Percentiles rank a stretch among this genome's conserved stretches.
phyloP scores from a whole-genome alignment of 2,113 vertebrate species.

The Trachemys scripta region DNA sequence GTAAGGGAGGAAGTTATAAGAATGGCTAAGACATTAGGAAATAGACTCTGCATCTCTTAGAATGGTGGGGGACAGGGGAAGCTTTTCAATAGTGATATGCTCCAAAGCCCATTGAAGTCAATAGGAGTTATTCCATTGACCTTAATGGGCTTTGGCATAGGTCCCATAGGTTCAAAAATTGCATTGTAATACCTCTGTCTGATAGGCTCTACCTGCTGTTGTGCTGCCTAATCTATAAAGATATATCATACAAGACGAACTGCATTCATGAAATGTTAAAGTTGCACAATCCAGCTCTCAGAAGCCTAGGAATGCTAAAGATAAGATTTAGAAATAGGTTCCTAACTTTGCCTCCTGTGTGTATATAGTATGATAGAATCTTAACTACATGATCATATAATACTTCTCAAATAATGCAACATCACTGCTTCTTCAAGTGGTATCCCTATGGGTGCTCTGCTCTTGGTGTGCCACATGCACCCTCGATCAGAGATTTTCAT shows the following conservation, averaged over 20 bases:
- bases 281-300: neutral
- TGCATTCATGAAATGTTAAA: neutral
- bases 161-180: neutral
- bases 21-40: neutral
- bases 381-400: neutral
- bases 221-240: neutral
- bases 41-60: neutral
- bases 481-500: neutral
- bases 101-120: neutral
- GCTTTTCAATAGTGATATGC: rapidly evolving
- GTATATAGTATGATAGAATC: neutral
- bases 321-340: neutral
- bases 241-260: neutral
- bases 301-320: neutral
- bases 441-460: neutral
- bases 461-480: neutral
- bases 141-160: neutral
- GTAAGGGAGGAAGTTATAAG: neutral
- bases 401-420: neutral
- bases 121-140: neutral
- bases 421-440: neutral
- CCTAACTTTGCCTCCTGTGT: neutral
- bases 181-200: rapidly evolving
- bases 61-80: neutral
- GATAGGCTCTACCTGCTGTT: rapidly evolving